Base-by-base conservation (phyloP, 1,140 invertebrate species). In the Matsumurasca onukii region DNA sequence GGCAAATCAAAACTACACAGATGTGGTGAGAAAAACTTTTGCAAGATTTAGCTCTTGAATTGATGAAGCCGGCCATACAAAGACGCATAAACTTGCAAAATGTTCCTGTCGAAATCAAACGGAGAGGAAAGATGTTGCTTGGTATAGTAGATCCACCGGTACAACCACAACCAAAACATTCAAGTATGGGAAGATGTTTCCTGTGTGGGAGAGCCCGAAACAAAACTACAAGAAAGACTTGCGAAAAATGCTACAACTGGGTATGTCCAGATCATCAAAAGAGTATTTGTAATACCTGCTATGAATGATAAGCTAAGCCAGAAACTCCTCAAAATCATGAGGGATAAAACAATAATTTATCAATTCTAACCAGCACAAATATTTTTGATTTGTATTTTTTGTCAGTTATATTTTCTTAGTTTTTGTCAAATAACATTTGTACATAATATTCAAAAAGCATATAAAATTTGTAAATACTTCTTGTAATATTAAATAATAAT, bases 221-320 rank as follows among this genome's bases (percentile, higher is more conserved):
- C 52, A 12, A 39, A 39, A 52, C 48, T 9, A 55, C 66, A 17
- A 15, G 66, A 9, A 67, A 67, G 31, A 24, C 17, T 22, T 67
- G 66, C 31, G 52, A 67, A 12, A 22, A 30, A 29, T 67, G 66
- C 48, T 29, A 30, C 20, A 22, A 45, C 24, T 27, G 30, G 25
- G 45, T 67, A n/a, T 67, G 66, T 31, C 48, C 66, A 31, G 66
- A 67, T 5, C 66, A 67, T 57, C 34, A 39, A 39, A 39, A 39
- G 17, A 39, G n/a, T n/a, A n/a, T n/a, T 39, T 39, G 34, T 39
- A 17, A 39, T 5, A 5, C 5, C 5, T 39, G 34, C 34, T 39
- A 39, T 17, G 34, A 39, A 39, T 39, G 17, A 39, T n/a, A n/a
- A n/a, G n/a, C n/a, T n/a, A n/a, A n/a, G n/a, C n/a, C n/a, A n/a